Evolutionary conservation across 2,797 vertebrate species (phyloP).

Genomic region (Sebastes itinus): DNA sequence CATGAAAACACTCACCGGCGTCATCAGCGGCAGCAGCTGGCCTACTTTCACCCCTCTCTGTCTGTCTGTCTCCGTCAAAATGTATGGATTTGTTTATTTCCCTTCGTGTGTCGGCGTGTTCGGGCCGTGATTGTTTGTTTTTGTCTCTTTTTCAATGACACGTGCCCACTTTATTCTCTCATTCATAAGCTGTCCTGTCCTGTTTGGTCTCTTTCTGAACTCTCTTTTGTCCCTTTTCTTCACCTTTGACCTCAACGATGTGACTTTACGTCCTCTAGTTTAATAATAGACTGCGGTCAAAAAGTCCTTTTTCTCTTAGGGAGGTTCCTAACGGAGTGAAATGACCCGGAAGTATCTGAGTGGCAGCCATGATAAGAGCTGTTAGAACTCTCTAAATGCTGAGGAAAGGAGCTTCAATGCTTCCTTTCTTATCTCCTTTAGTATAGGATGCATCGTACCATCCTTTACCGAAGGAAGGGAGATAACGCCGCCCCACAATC

Average conservation of each 20-base stretch:
- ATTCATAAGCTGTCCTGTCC: background rate
- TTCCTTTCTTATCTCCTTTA: too few species aligned
- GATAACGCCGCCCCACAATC: too few species aligned
- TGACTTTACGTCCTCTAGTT: background rate
- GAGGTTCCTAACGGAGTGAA: too few species aligned
- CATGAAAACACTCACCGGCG: conserved; percentile 58
- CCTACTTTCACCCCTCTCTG: conserved; percentile 65
- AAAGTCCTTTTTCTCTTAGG: too few species aligned
- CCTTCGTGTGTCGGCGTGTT: background rate
- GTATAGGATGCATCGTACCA: too few species aligned
- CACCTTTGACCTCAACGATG: conserved; percentile 22
- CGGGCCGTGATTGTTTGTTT: background rate
- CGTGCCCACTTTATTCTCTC: background rate
- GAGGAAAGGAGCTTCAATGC: too few species aligned
- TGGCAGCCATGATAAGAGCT: too few species aligned
- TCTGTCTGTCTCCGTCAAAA: conserved; percentile 30
- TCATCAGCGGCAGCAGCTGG: conserved; percentile 58
- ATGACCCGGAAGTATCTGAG: too few species aligned
- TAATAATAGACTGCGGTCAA: background rate
- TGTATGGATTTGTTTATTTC: conserved; percentile 28
- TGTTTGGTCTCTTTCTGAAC: background rate
- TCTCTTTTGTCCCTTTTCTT: background rate
- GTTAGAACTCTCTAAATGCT: too few species aligned
- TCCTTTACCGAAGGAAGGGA: too few species aligned
- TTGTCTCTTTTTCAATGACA: background rate